phyloP scores from a whole-genome alignment of 2,113 vertebrate species.

The Grammomys dolichurus region DNA sequence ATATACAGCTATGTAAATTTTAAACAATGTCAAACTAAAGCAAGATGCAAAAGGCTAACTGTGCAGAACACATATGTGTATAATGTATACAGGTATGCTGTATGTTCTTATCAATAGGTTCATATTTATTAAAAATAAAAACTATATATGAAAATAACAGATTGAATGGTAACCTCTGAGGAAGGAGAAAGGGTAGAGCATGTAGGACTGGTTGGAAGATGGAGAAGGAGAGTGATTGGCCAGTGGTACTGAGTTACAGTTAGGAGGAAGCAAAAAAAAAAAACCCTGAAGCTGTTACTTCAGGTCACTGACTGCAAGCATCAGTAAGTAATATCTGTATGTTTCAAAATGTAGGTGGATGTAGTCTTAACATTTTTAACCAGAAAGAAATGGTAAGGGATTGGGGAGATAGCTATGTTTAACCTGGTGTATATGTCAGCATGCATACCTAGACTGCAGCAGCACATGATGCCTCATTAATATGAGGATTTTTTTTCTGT shows the following conservation, averaged over 20 bases:
- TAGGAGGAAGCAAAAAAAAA: background rate
- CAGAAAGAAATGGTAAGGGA: background rate
- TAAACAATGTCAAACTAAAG: slow-evolving; percentile 17
- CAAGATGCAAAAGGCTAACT: slow-evolving; percentile 51
- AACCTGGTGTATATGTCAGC: background rate
- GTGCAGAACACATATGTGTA: background rate
- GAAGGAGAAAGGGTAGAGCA: background rate
- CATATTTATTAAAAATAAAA: slow-evolving; percentile 37
- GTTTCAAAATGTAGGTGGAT: background rate
- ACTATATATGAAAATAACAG: background rate
- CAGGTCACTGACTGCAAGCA: background rate
- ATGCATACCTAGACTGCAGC: background rate
- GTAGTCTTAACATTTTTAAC: background rate
- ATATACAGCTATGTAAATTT: slow-evolving; percentile 26
- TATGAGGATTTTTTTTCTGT: background rate
- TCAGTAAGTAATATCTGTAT: background rate
- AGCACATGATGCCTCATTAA: background rate
- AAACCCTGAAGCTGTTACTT: background rate
- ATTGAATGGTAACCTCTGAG: background rate
- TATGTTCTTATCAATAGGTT: background rate
- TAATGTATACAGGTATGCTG: background rate
- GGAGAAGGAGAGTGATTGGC: background rate
- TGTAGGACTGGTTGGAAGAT: too few species aligned
- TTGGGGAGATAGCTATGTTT: background rate
- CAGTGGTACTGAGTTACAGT: background rate